Conservation (phyloP, 37 sponge, comb jelly and placozoan genomes). For the Amphimedon queenslandica region DNA sequence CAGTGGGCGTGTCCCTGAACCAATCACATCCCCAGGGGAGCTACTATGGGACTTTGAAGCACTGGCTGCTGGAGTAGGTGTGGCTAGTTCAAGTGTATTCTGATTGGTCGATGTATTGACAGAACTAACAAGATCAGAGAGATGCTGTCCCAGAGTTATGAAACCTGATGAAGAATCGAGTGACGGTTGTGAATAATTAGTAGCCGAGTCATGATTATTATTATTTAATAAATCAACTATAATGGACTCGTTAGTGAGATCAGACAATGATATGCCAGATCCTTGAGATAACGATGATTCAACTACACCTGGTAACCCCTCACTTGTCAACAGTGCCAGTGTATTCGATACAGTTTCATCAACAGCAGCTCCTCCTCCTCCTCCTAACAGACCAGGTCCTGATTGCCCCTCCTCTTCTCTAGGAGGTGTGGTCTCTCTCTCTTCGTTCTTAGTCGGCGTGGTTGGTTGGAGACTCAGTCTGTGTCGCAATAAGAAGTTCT, state of each 20-base stretch:
- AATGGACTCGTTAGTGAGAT: conserved; percentile 33
- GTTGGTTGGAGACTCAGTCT: conserved; percentile 38
- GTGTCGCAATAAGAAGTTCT: conserved; percentile 75
- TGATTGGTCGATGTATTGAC: neutral
- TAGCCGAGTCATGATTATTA: conserved; percentile 9
- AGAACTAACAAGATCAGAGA: neutral
- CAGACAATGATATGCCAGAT: conserved; percentile 23
- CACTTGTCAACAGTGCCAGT: conserved; percentile 47
- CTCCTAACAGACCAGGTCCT: conserved; percentile 5
- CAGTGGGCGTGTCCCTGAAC: conserved; percentile 49
- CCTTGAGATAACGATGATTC: neutral
- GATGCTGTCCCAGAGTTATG: neutral
- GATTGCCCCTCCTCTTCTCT: neutral
- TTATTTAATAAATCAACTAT: conserved; percentile 48
- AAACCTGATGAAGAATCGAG: neutral
- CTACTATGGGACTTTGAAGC: neutral
- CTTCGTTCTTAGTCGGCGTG: neutral
- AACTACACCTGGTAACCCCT: conserved; percentile 20
- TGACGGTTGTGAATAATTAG: neutral
- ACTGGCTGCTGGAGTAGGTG: neutral
- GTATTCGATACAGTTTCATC: conserved; percentile 56
- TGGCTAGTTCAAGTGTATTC: neutral
- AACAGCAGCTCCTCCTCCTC: neutral
- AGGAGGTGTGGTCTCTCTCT: neutral
- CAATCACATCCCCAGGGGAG: conserved; percentile 10